Evolutionary conservation across 2,797 vertebrate species (phyloP).

Genomic region (Typhlichthys subterraneus): DNA sequence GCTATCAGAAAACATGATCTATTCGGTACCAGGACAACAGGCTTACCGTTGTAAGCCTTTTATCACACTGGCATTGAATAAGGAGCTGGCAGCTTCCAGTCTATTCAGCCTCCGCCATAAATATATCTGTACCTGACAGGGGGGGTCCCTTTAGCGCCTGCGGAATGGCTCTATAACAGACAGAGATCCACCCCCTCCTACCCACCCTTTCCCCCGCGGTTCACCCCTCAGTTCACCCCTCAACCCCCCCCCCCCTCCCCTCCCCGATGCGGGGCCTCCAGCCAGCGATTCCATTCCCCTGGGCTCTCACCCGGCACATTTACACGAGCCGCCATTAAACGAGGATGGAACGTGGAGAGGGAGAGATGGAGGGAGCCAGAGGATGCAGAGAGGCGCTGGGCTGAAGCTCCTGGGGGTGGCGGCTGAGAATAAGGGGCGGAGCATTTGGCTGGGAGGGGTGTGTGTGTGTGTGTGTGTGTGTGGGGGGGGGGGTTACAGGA

Average conservation of each 20-base stretch:
- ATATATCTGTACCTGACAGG: conserved; percentile 56
- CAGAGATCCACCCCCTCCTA: background rate
- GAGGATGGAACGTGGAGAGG: conserved; percentile 20
- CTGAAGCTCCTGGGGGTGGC: background rate
- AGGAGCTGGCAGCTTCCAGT: conserved; percentile 36
- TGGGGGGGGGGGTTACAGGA: conserved; percentile 25
- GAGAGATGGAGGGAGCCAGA: background rate
- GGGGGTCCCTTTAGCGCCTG: conserved; percentile 20
- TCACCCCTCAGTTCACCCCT: conserved; percentile 25
- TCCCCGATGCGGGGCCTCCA: conserved; percentile 43
- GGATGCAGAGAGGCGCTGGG: no score
- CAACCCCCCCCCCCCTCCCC: conserved; percentile 8
- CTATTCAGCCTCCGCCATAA: conserved; percentile 63
- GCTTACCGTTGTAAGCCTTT: conserved; percentile 31
- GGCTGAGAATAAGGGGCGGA: background rate
- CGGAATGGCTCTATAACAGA: no score
- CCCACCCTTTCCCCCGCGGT: conserved; percentile 33
- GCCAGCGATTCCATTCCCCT: conserved; percentile 10
- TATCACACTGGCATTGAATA: conserved; percentile 46
- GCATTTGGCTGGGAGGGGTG: no score
- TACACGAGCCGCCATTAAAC: conserved; percentile 39
- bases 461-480: no score
- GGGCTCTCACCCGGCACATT: conserved; percentile 30
- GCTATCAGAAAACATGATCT: conserved; percentile 25
- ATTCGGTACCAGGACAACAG: conserved; percentile 31